phyloP scores from a whole-genome alignment of 2,888 invertebrate species.

The Scaptomyza flava region DNA sequence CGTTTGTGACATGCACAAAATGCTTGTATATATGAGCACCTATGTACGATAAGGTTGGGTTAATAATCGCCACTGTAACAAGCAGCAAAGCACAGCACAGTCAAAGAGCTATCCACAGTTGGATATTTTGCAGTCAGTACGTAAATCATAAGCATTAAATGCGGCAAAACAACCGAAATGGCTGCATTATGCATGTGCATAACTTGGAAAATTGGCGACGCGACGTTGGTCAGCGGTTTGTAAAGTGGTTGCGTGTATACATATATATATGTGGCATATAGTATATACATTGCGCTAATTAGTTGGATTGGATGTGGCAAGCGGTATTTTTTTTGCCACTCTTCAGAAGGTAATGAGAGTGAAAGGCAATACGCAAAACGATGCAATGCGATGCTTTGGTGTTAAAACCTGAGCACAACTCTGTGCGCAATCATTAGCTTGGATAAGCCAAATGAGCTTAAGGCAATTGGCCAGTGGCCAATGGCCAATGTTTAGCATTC shows the following conservation, averaged over 20 bases:
- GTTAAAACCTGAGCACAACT: conserved; percentile 33
- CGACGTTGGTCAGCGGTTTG: conserved; percentile 4
- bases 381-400: conserved; percentile 11
- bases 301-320: conserved; percentile 56
- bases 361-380: conserved; percentile 51
- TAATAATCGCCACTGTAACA: conserved; percentile 65
- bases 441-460: conserved; percentile 43
- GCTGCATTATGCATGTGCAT: conserved; percentile 73
- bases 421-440: not conserved
- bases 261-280: conserved; percentile 29
- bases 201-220: conserved; percentile 54
- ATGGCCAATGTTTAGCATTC: conserved; percentile 2
- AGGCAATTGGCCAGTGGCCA: conserved; percentile 1
- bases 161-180: conserved; percentile 28
- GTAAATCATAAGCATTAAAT: conserved; percentile 72
- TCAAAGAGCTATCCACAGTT: conserved; percentile 16
- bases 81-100: conserved; percentile 13
- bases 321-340: conserved; percentile 23
- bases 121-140: conserved; percentile 60
- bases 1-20: conserved; percentile 78
- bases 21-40: conserved; percentile 80
- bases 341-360: conserved; percentile 60
- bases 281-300: conserved; percentile 64
- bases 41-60: conserved; percentile 68
- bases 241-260: too few relatives aligned